Evolutionary conservation across 2,797 vertebrate genomes (phyloP).

Genomic region (Phalloptychus januarius): DNA sequence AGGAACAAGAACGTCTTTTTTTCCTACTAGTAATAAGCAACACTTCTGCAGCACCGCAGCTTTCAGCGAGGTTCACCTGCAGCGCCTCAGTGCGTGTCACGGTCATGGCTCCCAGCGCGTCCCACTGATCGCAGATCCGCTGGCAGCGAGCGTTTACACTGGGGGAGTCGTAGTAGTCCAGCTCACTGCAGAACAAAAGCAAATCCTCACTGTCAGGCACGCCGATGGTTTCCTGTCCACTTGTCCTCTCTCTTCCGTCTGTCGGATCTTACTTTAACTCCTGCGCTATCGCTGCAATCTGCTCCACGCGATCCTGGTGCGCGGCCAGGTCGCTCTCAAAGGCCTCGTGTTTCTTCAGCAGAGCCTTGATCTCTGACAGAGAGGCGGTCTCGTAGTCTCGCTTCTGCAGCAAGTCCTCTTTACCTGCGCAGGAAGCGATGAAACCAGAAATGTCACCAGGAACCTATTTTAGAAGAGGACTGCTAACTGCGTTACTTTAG

Average conservation of each 20-base stretch:
- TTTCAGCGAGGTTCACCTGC: conserved; percentile 81
- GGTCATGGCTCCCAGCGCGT: conserved; percentile 89
- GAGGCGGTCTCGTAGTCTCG: conserved; percentile 93
- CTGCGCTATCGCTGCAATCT: conserved; percentile 98
- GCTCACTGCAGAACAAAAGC: conserved; percentile 83
- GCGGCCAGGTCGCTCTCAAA: conserved; percentile 98
- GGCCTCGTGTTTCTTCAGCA: conserved; percentile 98
- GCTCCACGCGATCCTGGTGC: conserved; percentile 97
- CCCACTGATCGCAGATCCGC: conserved; percentile 98
- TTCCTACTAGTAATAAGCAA: background rate
- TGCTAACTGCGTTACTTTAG: background rate
- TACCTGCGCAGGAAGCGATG: conserved; percentile 78
- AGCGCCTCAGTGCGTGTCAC: conserved; percentile 95
- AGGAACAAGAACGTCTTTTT: background rate
- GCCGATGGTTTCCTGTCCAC: background rate
- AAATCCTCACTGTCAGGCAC: conserved; percentile 5
- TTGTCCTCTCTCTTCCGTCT: background rate
- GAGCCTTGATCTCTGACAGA: conserved; percentile 95
- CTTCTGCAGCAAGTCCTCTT: conserved; percentile 93
- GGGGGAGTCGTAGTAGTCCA: conserved; percentile 98
- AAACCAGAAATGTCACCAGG: background rate
- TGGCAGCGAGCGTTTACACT: conserved; percentile 97
- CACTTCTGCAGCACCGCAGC: background rate
- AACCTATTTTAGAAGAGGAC: background rate
- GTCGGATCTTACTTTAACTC: conserved; percentile 89